Conservation (phyloP, 1,140 invertebrate species). For the Papilio polyxenes region DNA sequence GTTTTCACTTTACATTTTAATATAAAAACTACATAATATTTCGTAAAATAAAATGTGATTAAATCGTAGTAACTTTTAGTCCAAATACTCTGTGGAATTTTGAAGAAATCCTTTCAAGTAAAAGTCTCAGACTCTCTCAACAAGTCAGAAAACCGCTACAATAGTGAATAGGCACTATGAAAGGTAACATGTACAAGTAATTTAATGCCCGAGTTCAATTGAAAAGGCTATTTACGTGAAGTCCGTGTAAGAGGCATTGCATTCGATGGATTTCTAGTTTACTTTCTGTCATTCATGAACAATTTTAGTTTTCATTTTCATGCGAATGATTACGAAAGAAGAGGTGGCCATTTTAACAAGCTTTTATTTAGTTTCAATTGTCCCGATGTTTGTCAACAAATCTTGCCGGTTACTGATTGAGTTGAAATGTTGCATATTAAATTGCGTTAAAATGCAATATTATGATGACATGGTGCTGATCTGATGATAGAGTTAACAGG, state of each 20-base stretch:
- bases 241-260: not conserved
- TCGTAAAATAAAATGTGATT: not conserved
- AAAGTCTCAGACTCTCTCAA: not conserved
- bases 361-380: no score
- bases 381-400: no score
- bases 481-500: no score
- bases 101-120: not conserved
- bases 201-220: constrained; percentile 1
- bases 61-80: not conserved
- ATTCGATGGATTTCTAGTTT: constrained; percentile 26
- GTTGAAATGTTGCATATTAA: no score
- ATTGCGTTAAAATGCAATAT: no score
- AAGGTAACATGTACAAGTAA: constrained; percentile 12
- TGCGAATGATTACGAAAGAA: not conserved
- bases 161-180: not conserved
- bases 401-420: no score
- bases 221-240: not conserved
- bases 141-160: constrained; percentile 11
- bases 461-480: no score
- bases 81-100: not conserved
- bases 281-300: constrained; percentile 4
- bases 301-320: not conserved
- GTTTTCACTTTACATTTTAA: no score
- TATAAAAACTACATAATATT: no score
- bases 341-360: no score